Conservation (phyloP, 2,888 invertebrate genomes). For the Parasteatoda lunata region DNA sequence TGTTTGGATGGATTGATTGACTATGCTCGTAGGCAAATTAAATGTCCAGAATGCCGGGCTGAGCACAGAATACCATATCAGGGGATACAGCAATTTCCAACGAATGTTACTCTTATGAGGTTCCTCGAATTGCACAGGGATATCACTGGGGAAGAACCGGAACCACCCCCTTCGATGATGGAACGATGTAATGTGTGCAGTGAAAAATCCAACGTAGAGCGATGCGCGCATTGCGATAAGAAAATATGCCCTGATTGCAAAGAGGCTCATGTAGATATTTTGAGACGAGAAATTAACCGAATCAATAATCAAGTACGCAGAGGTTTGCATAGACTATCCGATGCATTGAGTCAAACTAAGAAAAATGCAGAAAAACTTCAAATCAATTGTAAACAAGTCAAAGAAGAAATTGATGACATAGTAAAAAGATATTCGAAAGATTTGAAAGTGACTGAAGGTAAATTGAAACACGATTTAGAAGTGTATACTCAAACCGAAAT, state of each 20-base stretch:
- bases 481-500: slow-evolving; percentile 91
- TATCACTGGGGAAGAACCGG: slow-evolving; percentile 77
- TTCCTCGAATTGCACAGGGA: slow-evolving; percentile 95
- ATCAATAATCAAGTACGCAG: slow-evolving; percentile 79
- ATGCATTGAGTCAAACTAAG: slow-evolving; percentile 83
- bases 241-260: slow-evolving; percentile 98
- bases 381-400: slow-evolving; percentile 90
- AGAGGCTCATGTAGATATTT: slow-evolving; percentile 92
- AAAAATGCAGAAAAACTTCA: slow-evolving; percentile 91
- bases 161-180: slow-evolving; percentile 71
- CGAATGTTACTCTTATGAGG: slow-evolving; percentile 94
- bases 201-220: slow-evolving; percentile 89
- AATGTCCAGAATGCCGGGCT: slow-evolving; percentile 98
- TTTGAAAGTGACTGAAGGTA: slow-evolving; percentile 79
- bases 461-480: slow-evolving; percentile 80
- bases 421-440: slow-evolving; percentile 74
- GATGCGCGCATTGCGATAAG: slow-evolving; percentile 97
- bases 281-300: slow-evolving; percentile 91
- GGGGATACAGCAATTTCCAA: slow-evolving; percentile 94
- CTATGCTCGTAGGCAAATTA: slow-evolving; percentile 94
- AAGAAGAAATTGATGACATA: slow-evolving; percentile 95
- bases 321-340: slow-evolving; percentile 90
- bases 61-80: slow-evolving; percentile 97
- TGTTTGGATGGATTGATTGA: slow-evolving; percentile 98
- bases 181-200: slow-evolving; percentile 91